phyloP scores from a whole-genome alignment of 2,797 vertebrate species.

The Alauda arvensis region DNA sequence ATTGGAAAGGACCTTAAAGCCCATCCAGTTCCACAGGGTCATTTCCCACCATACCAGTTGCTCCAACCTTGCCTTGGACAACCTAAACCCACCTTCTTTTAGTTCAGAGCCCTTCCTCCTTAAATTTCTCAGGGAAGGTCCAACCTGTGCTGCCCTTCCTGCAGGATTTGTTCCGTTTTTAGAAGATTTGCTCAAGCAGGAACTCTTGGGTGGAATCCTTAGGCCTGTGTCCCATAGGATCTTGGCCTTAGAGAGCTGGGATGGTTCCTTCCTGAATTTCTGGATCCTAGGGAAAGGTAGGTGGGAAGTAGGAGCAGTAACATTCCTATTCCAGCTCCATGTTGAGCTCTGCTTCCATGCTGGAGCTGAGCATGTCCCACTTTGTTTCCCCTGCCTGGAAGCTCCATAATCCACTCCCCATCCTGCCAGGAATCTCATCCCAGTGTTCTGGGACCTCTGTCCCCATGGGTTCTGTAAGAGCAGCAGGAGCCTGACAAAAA shows the following conservation, averaged over 20 bases:
- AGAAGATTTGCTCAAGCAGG: not conserved
- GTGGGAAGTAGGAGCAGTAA: not conserved
- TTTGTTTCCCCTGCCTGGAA: not conserved
- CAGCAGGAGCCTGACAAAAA: constrained; percentile 1
- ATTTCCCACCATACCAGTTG: not conserved
- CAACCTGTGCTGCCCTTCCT: not conserved
- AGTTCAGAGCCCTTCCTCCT: not conserved
- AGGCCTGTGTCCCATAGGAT: not conserved
- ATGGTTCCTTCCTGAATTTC: not conserved
- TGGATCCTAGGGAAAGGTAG: not conserved
- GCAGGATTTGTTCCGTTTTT: not conserved
- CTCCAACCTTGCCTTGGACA: not conserved
- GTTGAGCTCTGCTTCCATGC: not conserved
- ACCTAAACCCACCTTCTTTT: not conserved
- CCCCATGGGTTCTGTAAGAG: not conserved
- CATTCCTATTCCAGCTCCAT: not conserved
- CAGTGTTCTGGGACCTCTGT: not conserved
- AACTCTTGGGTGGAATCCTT: not conserved
- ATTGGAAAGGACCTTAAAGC: not conserved
- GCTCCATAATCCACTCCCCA: not conserved
- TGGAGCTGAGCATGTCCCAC: not conserved
- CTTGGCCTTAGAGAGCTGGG: not conserved
- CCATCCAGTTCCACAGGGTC: not conserved
- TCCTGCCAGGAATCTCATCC: constrained; percentile 38
- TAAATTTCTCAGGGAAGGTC: not conserved